Base-by-base conservation (phyloP, 2,113 vertebrate genomes). In the Leuciscus idus region DNA sequence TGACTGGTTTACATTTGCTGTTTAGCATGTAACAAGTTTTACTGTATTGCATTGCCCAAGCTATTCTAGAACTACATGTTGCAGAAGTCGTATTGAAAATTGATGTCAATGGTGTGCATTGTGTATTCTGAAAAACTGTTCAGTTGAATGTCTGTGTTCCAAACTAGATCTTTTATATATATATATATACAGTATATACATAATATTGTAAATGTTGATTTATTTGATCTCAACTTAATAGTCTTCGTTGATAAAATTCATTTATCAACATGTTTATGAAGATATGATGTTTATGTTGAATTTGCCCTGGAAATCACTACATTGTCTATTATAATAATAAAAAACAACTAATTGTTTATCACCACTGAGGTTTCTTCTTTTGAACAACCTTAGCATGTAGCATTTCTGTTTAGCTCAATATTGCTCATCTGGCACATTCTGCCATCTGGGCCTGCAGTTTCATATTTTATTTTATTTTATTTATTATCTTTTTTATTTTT, bases 121-220 rank as follows among this genome's bases (percentile, higher is more conserved):
- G 84, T 88, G 87, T 87, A 78, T 81, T 87, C 73, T 79, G 33
- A 81, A 61, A 87, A 85, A 83, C 84, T 89, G 85, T 92, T 93
- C 81, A 85, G 89, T 92, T 93, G 75, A 79, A 88, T 87, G 85
- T 92, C 80, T 89, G 86, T 93, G 92, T 92, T 90, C 75, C 85
- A 87, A 89, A 86, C 59, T 81, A 48, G 59, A 88, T 52, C 23
- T 86, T 90, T 89, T 88, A 79, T 86, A 83, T 86, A 83, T 88
- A 79, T 86, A 83, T 86, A 83, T 62, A 39, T 79, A 77, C 43
- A 43, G 8, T 30, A 33, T 33, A 55, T 52, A 79, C 81, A 90
- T 39, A 66, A 88, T 90, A 92, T 68, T 84, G 89, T 91, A 89
- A 88, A 87, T 68, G 43, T 91, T 93, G 85, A 91, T 90, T 87